A percentile compares a stretch with the other conserved stretches of the same genome.
Conservation (phyloP, 2,888 invertebrate genomes). For the Syrista parreyssii region DNA sequence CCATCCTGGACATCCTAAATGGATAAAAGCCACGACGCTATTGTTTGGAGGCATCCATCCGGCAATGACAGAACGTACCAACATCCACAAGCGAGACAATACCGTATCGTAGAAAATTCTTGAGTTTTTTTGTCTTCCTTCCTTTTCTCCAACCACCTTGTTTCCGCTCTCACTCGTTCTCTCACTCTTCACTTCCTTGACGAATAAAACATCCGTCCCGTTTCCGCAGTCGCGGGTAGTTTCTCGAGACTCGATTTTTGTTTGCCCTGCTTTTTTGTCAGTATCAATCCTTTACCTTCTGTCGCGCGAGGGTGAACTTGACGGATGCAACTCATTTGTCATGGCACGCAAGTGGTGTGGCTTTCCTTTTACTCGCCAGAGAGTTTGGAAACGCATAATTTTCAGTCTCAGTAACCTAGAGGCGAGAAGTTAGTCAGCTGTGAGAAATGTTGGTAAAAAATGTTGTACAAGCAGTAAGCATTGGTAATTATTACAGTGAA, state of each 20-base stretch:
- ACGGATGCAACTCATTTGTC: background rate
- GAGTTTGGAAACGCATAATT: background rate
- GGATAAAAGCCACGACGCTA: conserved; percentile 14
- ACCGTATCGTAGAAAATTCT: background rate
- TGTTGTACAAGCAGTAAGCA: background rate
- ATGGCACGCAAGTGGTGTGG: background rate
- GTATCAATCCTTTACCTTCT: background rate
- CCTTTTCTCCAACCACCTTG: background rate
- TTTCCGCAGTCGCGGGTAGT: background rate
- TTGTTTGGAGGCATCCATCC: conserved; percentile 49
- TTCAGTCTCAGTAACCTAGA: background rate
- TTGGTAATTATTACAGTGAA: background rate
- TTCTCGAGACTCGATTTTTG: background rate
- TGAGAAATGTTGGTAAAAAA: background rate
- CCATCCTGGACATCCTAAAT: background rate
- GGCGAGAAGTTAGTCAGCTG: background rate
- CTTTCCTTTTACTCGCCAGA: background rate
- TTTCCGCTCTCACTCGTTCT: background rate
- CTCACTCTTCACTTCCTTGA: background rate
- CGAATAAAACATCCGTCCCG: background rate
- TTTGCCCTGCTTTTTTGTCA: background rate
- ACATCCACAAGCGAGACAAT: conserved; percentile 45
- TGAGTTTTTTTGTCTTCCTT: background rate
- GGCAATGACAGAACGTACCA: conserved; percentile 48
- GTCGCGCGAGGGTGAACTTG: background rate